Base-by-base conservation (phyloP, 2,888 invertebrate species). In the Stenichneumon culpator region DNA sequence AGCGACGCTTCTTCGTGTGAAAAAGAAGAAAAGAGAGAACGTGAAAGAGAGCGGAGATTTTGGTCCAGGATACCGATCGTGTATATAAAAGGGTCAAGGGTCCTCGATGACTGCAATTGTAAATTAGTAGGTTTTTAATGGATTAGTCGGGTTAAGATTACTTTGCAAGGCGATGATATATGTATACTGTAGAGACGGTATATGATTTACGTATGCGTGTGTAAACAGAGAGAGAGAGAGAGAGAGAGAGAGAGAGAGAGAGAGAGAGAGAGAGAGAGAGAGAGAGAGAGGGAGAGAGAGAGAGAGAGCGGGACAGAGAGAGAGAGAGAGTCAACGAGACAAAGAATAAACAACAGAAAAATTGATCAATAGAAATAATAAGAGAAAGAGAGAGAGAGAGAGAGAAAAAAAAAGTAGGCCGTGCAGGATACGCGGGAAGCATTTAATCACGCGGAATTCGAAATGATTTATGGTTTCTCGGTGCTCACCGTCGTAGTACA, bases 401-500 rank as follows among this genome's bases (percentile, higher is more conserved):
- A 88, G 63, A 65, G 3, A 88, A 79, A 89, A 84, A 88, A 82
- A 47, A 73, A 78, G 78, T 79, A 88, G 87, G 87, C 87, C 87
- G 87, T 89, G 89, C 88, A 89, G 87, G 88, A 86, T 86, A 83
- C 82, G 87, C 87, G 84, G 83, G 81, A 87, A 89, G 88, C 88
- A 86, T 74, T 87, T 86, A 86, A 84, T 88, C 89, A 89, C 92
- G 90, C 90, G 92, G 91, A 92, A 91, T 90, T 89, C 82, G 90
- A 89, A 92, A 89, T 89, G 82, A 88, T 88, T 85, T 82, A 85
- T 79, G 85, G 80, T 87, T 87, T 86, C 93, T 94, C 93, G 94
- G 93, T 94, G 94, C 94, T 94, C 94, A 94, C 94, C 94, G 93
- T 94, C 90, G 90, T 86, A 87, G 86, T 87, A 79, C 86, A 87